Percentiles rank a stretch among this genome's conserved stretches.
These are phyloP conservation scores for Meloidogyne exigua DNA, from an alignment of 1,140 invertebrate genomes.

Conservation along the genomic window DNA sequence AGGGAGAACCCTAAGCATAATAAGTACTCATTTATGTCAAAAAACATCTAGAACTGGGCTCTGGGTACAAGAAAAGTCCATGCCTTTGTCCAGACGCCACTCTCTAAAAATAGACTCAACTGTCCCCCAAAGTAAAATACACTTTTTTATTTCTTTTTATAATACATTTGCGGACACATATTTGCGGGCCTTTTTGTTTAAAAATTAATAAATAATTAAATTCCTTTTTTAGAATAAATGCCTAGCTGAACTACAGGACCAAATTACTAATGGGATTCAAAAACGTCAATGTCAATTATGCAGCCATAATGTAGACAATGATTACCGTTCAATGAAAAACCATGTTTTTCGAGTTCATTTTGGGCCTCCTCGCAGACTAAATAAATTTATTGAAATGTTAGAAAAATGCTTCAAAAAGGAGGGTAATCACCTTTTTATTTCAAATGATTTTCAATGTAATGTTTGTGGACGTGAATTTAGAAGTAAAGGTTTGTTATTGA, in stretches of 20 bases:
- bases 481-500: constrained; percentile 8
- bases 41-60: no score
- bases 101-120: no score
- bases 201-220: background rate
- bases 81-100: no score
- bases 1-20: no score
- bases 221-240: constrained; percentile 3
- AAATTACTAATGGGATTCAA: constrained; percentile 16
- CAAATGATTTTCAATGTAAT: constrained; percentile 25
- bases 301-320: background rate
- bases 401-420: constrained; percentile 14
- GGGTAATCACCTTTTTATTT: background rate
- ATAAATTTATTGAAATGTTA: background rate
- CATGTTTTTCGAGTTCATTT: constrained; percentile 13
- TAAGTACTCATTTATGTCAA: no score
- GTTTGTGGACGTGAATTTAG: constrained; percentile 15
- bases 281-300: constrained; percentile 9
- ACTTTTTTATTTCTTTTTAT: no score
- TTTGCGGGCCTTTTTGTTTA: no score
- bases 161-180: no score
- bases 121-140: no score
- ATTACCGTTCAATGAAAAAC: constrained; percentile 15
- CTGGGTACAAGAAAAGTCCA: no score
- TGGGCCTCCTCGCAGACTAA: background rate
- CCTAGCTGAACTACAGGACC: background rate